These are phyloP conservation scores for Cyanistes caeruleus DNA, from an alignment of 2,113 vertebrate genomes.

Conservation along the genomic window DNA sequence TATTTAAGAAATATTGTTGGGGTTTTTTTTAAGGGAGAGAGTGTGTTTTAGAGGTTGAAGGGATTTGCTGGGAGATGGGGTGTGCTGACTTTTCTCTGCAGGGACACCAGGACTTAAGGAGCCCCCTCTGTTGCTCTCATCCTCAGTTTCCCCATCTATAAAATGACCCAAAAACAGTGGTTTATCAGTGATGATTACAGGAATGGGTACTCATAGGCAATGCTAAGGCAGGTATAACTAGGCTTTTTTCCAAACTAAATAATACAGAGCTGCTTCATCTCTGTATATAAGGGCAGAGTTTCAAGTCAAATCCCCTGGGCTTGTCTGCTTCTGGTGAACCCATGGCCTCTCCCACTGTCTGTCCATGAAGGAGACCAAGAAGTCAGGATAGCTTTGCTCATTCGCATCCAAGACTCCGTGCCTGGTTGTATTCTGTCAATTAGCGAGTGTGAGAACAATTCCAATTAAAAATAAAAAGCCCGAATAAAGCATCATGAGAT, in stretches of 20 bases:
- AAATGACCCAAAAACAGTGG: not conserved
- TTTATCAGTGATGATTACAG: not conserved
- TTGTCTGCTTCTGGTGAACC: not conserved
- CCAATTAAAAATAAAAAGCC: constrained; percentile 46
- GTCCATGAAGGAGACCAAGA: not conserved
- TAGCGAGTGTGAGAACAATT: not conserved
- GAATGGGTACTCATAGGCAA: accelerated
- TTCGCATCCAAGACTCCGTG: accelerated
- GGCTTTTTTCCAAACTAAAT: not conserved
- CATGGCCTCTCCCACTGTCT: not conserved
- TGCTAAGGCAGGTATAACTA: not conserved
- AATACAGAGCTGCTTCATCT: not conserved
- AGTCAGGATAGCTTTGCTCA: not conserved
- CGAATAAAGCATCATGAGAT: not conserved
- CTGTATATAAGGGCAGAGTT: not conserved
- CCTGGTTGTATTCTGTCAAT: not conserved
- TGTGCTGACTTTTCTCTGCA: accelerated
- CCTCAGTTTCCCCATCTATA: not conserved
- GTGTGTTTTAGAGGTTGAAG: not conserved
- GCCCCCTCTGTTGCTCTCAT: not conserved
- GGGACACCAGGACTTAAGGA: not conserved
- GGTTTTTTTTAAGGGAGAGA: not conserved
- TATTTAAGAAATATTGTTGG: constrained; percentile 45
- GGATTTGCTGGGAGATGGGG: not conserved
- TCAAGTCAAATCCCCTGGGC: not conserved